Conservation (phyloP, 2,113 vertebrate genomes). For the Urocynchramus pylzowi region DNA sequence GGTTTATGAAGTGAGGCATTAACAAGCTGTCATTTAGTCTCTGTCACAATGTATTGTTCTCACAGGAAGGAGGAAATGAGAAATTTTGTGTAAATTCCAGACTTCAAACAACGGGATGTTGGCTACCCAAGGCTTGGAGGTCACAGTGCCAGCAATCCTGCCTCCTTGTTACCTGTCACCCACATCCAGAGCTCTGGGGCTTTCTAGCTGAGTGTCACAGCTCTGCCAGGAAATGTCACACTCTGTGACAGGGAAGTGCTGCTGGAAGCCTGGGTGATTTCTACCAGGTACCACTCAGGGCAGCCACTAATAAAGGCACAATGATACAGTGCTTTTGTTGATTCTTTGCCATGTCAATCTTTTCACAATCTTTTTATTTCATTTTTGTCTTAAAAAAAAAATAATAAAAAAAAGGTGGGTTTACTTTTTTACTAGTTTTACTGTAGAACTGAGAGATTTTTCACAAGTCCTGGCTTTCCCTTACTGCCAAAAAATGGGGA, state of each 20-base stretch:
- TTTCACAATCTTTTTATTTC: background rate
- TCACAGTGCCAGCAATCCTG: background rate
- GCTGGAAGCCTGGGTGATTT: background rate
- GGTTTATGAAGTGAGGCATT: conserved; percentile 13
- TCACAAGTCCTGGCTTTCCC: background rate
- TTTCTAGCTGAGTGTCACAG: background rate
- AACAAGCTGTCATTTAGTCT: background rate
- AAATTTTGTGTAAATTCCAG: conserved; percentile 52
- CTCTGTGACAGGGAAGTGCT: background rate
- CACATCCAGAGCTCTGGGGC: background rate
- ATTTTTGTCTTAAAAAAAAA: background rate
- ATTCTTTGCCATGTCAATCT: background rate
- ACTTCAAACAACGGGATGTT: conserved; percentile 61
- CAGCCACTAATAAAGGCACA: background rate
- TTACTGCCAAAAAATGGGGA: background rate
- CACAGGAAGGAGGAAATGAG: conserved; percentile 68
- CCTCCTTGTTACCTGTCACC: conserved; percentile 38
- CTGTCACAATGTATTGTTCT: conserved; percentile 56
- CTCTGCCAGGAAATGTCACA: background rate
- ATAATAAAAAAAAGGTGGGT: background rate
- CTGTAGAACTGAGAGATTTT: background rate
- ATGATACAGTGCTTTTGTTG: background rate
- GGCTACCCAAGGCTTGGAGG: background rate
- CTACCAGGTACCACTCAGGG: background rate
- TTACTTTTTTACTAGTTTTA: background rate